Evolutionary conservation across 2,888 invertebrate genomes (phyloP).

Genomic region (Hedychridium roseum): DNA sequence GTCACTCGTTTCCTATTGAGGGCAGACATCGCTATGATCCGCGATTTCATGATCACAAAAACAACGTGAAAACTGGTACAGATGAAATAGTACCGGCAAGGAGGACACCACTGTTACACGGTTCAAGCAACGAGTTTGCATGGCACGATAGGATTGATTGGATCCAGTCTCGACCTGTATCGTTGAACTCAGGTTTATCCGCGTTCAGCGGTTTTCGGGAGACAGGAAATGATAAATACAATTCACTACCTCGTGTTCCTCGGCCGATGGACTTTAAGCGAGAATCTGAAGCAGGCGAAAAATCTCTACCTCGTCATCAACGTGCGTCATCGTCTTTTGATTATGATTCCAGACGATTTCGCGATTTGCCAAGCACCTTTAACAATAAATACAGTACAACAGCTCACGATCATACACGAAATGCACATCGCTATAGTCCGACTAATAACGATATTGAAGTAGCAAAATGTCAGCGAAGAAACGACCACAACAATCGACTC

Average conservation of each 20-base stretch:
- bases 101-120: conserved; percentile 17
- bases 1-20: conserved; percentile 32
- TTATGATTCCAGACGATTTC: neutral
- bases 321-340: conserved; percentile 14
- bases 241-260: too few relatives aligned
- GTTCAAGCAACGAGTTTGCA: conserved; percentile 27
- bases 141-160: conserved; percentile 9
- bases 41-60: neutral
- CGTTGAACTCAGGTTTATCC: conserved; percentile 10
- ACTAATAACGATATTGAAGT: conserved; percentile 28
- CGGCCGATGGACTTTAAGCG: too few relatives aligned
- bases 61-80: neutral
- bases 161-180: conserved; percentile 20
- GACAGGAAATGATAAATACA: conserved; percentile 36
- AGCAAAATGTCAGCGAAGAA: conserved; percentile 27
- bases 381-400: too few relatives aligned
- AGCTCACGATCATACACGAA: too few relatives aligned
- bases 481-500: conserved; percentile 33
- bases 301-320: too few relatives aligned
- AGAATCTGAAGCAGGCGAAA: too few relatives aligned
- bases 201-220: conserved; percentile 14
- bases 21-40: conserved; percentile 20
- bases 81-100: conserved; percentile 4
- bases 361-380: too few relatives aligned
- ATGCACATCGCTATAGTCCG: too few relatives aligned